phyloP scores from a whole-genome alignment of 2,797 vertebrate genomes.

The Ctenopoma kingsleyae region DNA sequence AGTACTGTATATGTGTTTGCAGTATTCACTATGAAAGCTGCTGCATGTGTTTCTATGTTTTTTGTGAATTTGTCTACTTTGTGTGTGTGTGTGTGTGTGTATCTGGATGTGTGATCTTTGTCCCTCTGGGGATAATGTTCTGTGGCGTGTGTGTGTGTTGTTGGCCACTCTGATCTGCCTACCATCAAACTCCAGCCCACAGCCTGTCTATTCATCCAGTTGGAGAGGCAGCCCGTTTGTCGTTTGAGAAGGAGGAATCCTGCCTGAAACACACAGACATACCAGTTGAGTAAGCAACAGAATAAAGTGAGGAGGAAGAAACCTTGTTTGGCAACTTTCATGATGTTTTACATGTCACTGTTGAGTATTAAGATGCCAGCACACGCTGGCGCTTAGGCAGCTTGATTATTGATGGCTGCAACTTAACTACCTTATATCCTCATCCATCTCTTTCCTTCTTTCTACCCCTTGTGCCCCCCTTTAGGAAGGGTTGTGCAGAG shows the following conservation, averaged over 20 bases:
- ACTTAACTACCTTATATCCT: constrained; percentile 56
- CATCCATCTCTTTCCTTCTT: constrained; percentile 44
- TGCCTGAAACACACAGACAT: constrained; percentile 45
- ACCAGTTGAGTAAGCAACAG: constrained; percentile 20
- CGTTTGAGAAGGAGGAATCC: constrained; percentile 20
- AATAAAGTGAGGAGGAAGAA: constrained; percentile 23
- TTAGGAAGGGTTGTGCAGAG: constrained; percentile 50
- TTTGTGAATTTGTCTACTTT: constrained; percentile 20
- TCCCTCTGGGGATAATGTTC: constrained; percentile 41
- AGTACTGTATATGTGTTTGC: constrained; percentile 8
- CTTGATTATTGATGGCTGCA: constrained; percentile 55
- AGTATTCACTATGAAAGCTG: constrained; percentile 9
- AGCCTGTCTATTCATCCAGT: constrained; percentile 47
- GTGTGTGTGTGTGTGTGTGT: constrained; percentile 22
- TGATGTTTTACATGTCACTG: constrained; percentile 19
- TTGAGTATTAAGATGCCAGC: constrained; percentile 17
- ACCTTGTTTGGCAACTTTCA: constrained; percentile 28
- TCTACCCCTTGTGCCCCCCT: constrained; percentile 25
- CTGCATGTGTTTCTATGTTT: constrained; percentile 32
- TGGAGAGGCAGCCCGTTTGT: constrained; percentile 17
- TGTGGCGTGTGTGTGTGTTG: constrained; percentile 36
- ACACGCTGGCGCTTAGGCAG: constrained; percentile 22
- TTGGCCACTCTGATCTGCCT: constrained; percentile 47
- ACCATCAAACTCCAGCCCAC: constrained; percentile 49
- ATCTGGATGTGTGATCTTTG: constrained; percentile 35